These are phyloP conservation scores for Gadus chalcogrammus DNA, from an alignment of 2,113 vertebrate genomes.

Conservation along the genomic window DNA sequence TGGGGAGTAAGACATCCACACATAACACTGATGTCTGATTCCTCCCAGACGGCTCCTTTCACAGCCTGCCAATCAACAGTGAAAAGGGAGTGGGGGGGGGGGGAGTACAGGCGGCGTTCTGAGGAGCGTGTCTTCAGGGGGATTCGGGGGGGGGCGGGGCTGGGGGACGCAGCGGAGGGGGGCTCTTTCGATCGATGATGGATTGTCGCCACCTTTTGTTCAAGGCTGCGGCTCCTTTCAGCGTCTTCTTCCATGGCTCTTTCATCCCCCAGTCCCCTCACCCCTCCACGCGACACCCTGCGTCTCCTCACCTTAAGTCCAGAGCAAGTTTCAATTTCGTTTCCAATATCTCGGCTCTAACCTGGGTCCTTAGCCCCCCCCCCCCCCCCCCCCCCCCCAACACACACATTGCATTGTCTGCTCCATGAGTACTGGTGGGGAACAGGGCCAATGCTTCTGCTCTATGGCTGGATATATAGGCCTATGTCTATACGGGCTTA, in stretches of 20 bases:
- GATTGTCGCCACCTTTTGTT: conserved; percentile 3
- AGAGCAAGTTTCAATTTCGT: conserved; percentile 48
- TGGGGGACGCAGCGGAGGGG: not conserved
- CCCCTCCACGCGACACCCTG: not conserved
- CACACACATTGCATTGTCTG: too few relatives aligned
- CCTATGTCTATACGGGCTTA: too few relatives aligned
- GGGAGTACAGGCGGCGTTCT: too few relatives aligned
- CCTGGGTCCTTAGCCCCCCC: too few relatives aligned
- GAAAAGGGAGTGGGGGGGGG: not conserved
- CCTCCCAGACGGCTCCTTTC: not conserved
- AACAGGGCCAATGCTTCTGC: too few relatives aligned
- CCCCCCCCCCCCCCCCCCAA: too few relatives aligned
- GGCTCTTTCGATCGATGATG: not conserved
- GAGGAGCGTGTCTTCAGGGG: not conserved
- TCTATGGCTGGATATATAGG: too few relatives aligned
- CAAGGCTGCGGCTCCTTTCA: conserved; percentile 7
- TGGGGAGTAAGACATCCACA: not conserved
- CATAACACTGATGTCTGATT: not conserved
- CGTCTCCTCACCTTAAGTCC: conserved; percentile 28
- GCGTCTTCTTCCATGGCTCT: too few relatives aligned
- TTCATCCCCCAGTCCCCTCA: too few relatives aligned
- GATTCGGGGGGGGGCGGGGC: not conserved
- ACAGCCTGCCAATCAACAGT: not conserved
- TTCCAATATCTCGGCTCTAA: conserved; percentile 53
- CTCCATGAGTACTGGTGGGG: too few relatives aligned